These are phyloP conservation scores for Scaptomyza pallida DNA, from an alignment of 1,140 invertebrate species.

Conservation along the genomic window DNA sequence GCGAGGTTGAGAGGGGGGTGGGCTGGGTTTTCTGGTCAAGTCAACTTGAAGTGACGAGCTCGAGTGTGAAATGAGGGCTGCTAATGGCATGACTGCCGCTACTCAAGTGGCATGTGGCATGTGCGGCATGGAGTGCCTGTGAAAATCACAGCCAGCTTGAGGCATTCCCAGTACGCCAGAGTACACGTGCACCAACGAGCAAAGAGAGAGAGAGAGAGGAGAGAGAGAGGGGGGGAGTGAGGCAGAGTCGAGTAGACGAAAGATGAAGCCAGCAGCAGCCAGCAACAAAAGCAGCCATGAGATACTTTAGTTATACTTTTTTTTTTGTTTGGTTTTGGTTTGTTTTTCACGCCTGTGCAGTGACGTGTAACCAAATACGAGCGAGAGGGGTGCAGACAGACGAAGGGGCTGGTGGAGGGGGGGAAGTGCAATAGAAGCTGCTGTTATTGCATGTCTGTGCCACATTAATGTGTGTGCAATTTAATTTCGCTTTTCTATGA, in stretches of 20 bases:
- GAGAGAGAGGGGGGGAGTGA: neutral
- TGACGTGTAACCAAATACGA: slow-evolving; percentile 17
- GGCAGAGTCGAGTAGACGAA: neutral
- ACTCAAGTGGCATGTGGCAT: slow-evolving; percentile 35
- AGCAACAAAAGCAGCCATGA: neutral
- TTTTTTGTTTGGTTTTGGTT: no score
- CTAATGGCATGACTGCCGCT: slow-evolving; percentile 62
- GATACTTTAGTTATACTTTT: slow-evolving; percentile 19
- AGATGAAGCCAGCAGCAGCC: neutral
- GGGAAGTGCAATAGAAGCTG: slow-evolving; percentile 1
- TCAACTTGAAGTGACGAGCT: slow-evolving; percentile 65
- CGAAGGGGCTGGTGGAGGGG: neutral
- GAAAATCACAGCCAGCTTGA: slow-evolving; percentile 71
- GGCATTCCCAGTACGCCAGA: slow-evolving; percentile 57
- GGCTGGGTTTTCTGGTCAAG: slow-evolving; percentile 48
- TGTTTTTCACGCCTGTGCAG: slow-evolving; percentile 44
- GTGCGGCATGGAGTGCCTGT: neutral
- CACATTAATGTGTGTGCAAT: slow-evolving; percentile 53
- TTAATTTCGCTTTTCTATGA: slow-evolving; percentile 16
- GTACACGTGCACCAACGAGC: slow-evolving; percentile 57
- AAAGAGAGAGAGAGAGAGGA: no score
- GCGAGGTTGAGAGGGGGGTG: neutral
- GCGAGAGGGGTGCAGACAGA: neutral
- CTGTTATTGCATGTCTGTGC: slow-evolving; percentile 55
- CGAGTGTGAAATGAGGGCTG: slow-evolving; percentile 72